Base-by-base conservation (phyloP, 1,140 invertebrate species). In the Rhynchophorus ferrugineus region DNA sequence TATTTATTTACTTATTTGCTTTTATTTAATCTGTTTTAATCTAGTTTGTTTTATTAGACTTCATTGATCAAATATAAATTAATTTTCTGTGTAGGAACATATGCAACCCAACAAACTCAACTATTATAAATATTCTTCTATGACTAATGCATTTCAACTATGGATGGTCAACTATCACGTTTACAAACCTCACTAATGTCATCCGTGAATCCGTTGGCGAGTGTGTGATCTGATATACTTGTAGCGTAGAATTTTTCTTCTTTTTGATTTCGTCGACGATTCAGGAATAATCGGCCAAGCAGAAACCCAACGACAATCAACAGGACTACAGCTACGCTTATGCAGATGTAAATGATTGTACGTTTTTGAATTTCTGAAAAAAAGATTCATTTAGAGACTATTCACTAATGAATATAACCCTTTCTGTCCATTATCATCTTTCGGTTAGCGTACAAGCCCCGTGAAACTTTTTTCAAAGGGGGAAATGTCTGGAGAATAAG, bases 121-220 rank as follows among this genome's bases (percentile, higher is more conserved):
- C n/a, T n/a, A n/a, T n/a, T n/a, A n/a, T n/a, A n/a, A n/a, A n/a
- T n/a, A n/a, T n/a, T n/a, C n/a, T n/a, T n/a, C n/a, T n/a, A n/a
- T n/a, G n/a, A n/a, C n/a, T n/a, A n/a, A n/a, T n/a, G n/a, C n/a
- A n/a, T n/a, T n/a, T n/a, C n/a, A n/a, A n/a, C n/a, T n/a, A n/a
- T n/a, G n/a, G n/a, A n/a, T n/a, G n/a, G n/a, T n/a, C n/a, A n/a
- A n/a, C n/a, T n/a, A 14, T 19, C 19, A 16, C 8, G 19, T 45
- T 18, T 50, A 54, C 50, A 19, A 42, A 54, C 79, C 62, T 85
- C 83, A 33, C 79, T 82, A 61, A 84, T 80, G 59, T 84, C 80
- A 58, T 84, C 83, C 38, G 72, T 76, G 60, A 85, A 86, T 43
- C 83, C 83, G 46, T 85, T 81, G 2, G 82, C 77, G 20, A 84